Conservation (phyloP, 2,797 vertebrate species). For the Falco peregrinus region DNA sequence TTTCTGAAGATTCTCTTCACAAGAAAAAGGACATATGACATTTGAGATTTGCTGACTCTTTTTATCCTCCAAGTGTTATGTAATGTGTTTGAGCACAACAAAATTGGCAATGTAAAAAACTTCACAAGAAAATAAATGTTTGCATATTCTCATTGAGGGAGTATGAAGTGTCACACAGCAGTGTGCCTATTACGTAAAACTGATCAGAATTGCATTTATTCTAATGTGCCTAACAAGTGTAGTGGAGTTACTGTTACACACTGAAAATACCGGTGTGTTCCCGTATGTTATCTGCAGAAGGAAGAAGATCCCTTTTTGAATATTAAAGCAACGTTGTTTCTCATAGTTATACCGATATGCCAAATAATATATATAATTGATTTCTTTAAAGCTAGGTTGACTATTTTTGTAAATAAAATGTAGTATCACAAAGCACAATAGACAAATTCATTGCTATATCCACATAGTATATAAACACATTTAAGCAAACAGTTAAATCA, state of each 20-base stretch:
- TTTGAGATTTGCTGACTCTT: neutral
- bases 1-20: neutral
- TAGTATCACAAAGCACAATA: neutral
- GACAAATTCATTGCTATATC: neutral
- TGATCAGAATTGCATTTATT: neutral
- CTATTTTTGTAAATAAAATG: neutral
- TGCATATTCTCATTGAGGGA: neutral
- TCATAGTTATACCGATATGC: neutral
- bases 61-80: neutral
- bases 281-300: accelerated
- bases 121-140: neutral
- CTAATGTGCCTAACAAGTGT: neutral
- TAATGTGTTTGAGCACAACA: neutral
- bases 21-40: neutral
- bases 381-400: neutral
- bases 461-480: neutral
- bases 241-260: neutral
- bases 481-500: neutral
- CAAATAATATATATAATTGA: neutral
- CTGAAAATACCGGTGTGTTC: accelerated
- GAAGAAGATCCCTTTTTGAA: neutral
- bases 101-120: neutral
- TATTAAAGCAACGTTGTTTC: neutral
- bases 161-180: neutral
- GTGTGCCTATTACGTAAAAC: neutral